Percentiles rank a stretch among this genome's conserved stretches.
Evolutionary conservation across 2,113 vertebrate species (phyloP).

Genomic region (Mus musculus): DNA sequence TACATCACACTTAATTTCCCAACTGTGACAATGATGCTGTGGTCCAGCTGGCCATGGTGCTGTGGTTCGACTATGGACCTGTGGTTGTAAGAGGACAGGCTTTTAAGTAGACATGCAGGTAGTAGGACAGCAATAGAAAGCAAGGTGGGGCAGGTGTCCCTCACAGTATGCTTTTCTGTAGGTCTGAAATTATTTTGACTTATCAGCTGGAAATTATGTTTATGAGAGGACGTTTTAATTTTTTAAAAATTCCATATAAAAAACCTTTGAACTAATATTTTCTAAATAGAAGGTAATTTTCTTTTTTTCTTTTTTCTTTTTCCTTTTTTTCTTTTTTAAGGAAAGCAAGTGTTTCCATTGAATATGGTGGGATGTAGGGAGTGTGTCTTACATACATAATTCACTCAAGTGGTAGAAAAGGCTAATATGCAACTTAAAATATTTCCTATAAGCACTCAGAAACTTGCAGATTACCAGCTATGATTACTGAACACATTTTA

Average conservation of each 20-base stretch:
- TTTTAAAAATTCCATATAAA: not conserved
- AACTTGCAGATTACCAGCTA: not conserved
- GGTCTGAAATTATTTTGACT: slow-evolving; percentile 50
- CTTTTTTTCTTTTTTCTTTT: not conserved
- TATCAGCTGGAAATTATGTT: slow-evolving; percentile 10
- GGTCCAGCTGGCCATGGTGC: not conserved
- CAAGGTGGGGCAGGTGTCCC: not conserved
- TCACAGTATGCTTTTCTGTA: not conserved
- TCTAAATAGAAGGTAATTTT: not conserved
- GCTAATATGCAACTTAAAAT: slow-evolving; percentile 4
- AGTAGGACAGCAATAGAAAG: not conserved
- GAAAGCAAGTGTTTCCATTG: not conserved
- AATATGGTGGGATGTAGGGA: not conserved
- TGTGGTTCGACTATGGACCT: not conserved
- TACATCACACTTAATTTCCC: not conserved
- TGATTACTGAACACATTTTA: slow-evolving; percentile 38
- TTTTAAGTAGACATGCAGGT: not conserved
- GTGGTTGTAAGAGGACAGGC: not conserved
- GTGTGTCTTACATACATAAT: not conserved
- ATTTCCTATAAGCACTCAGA: slow-evolving; percentile 22
- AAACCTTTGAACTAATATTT: not conserved
- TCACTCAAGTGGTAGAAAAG: slow-evolving; percentile 27
- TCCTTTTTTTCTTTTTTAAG: not conserved
- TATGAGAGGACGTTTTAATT: slow-evolving; percentile 49
- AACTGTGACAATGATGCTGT: not conserved